These are phyloP conservation scores for Phymatocera aterrima DNA, from an alignment of 2,888 invertebrate genomes.

Conservation along the genomic window DNA sequence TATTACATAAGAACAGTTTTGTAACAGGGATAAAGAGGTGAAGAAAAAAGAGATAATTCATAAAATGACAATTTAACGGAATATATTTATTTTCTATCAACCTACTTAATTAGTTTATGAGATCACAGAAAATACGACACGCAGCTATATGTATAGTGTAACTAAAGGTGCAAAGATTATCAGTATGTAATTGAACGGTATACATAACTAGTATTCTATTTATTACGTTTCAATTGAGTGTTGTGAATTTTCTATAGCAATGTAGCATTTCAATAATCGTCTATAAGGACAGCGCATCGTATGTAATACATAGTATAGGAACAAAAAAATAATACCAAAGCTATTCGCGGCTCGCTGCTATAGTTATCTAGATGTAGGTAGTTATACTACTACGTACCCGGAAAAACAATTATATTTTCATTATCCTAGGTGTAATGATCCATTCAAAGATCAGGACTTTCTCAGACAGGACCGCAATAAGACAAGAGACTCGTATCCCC, in stretches of 20 bases:
- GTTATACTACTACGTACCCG: slow-evolving; percentile 6
- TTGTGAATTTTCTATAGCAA: neutral
- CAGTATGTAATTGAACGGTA: too few species aligned
- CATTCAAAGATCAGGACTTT: neutral
- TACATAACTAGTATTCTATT: slow-evolving; percentile 4
- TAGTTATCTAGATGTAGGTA: neutral
- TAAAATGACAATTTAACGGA: slow-evolving; percentile 39
- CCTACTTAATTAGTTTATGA: slow-evolving; percentile 40
- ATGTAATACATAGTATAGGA: neutral
- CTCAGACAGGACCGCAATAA: slow-evolving; percentile 28
- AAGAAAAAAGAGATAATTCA: neutral
- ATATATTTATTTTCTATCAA: slow-evolving; percentile 35
- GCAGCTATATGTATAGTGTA: slow-evolving; percentile 34
- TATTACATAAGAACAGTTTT: neutral
- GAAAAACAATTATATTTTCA: slow-evolving; percentile 17
- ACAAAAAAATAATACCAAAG: slow-evolving; percentile 26
- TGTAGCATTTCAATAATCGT: neutral
- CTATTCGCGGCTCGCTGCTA: neutral
- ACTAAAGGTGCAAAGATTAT: slow-evolving; percentile 35
- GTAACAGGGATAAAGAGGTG: neutral
- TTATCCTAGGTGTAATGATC: slow-evolving; percentile 4
- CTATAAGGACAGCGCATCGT: neutral
- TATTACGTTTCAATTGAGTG: slow-evolving; percentile 12
- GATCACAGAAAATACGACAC: slow-evolving; percentile 46
- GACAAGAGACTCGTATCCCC: neutral